Evolutionary conservation across 2,888 invertebrate genomes (phyloP).

Genomic region (Magallana nippona): DNA sequence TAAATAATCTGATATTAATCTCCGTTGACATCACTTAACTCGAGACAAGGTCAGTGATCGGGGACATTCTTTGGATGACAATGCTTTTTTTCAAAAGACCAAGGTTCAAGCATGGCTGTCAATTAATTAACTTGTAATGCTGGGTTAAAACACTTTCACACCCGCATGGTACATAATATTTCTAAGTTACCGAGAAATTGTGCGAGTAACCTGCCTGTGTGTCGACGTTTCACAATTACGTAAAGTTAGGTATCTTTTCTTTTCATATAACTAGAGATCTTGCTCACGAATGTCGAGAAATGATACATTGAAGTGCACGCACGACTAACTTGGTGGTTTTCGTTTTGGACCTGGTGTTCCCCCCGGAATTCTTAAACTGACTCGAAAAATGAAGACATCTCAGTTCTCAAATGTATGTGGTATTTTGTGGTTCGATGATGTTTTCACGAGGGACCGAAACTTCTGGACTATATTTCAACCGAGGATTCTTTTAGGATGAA

Average conservation of each 20-base stretch:
- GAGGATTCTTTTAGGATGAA: not conserved
- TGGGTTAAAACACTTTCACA: conserved; percentile 22
- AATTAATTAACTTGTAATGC: conserved; percentile 17
- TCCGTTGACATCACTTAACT: not conserved
- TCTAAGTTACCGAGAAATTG: conserved; percentile 23
- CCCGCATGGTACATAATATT: conserved; percentile 16
- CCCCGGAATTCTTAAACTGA: not conserved
- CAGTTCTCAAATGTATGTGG: not conserved
- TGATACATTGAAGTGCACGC: conserved; percentile 3
- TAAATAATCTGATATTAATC: not conserved
- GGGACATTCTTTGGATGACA: not conserved
- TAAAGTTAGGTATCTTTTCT: not conserved
- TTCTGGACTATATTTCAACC: not conserved
- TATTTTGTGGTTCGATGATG: not conserved
- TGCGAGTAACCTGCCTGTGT: not conserved
- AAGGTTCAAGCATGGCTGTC: conserved; percentile 20
- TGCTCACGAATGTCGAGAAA: not conserved
- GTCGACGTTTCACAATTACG: not conserved
- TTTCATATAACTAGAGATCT: not conserved
- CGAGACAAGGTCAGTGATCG: conserved; percentile 11
- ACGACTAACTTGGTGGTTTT: not conserved
- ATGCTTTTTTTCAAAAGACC: not conserved
- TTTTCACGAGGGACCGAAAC: not conserved
- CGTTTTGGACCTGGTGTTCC: not conserved
- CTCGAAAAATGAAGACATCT: not conserved